Evolutionary conservation across 2,888 invertebrate species (phyloP), one percentile per base, ranked within the genome.

Genomic region (Lypha dubia): DNA sequence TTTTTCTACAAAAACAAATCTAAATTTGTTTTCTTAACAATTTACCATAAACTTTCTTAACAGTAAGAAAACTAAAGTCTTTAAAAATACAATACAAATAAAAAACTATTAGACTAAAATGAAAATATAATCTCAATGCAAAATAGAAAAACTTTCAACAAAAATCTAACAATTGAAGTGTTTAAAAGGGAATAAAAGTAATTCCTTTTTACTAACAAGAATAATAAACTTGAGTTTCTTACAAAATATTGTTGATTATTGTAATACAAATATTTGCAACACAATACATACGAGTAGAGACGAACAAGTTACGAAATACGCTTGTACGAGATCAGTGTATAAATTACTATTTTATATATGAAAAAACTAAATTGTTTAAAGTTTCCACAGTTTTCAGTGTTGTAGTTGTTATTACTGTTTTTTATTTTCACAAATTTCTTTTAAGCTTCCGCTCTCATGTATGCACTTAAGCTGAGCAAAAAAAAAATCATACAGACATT

Each of bases 141-240:
- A 60, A 63, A 35, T 46, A 44, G 17, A 71, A 49, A 49, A 79
- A 71, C 35, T 79, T 79, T 46, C 24, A 63, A 71, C 53, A 79
- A 70, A 63, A 79, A 63, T 44, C 32, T 71, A 22, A 71, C 56
- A 79, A 71, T 79, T 70, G 63, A 63, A 71, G 79, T 79, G 56
- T 71, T 79, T 79, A 71, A 79, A 56, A 65, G 56, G 56, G n/a
- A n/a, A 79, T 79, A 56, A 71, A 65, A 79, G 32, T 32, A 49
- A 51, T 22, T 74, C 0, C 51, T 20, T 17, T 44, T 22, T 58
- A 49, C 20, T 41, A n/a, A 62, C 5, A 62, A 49, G 20, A 49
- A 49, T 20, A 20, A 1, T 49, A 38, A 67, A 28, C 28, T 4
- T 11, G 38, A 38, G 11, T 28, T 38, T 35, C 24, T 58, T 60